A percentile compares a stretch with the other conserved stretches of the same genome.
Conservation (phyloP, 2,113 vertebrate species). For the Diphyllodes magnificus region DNA sequence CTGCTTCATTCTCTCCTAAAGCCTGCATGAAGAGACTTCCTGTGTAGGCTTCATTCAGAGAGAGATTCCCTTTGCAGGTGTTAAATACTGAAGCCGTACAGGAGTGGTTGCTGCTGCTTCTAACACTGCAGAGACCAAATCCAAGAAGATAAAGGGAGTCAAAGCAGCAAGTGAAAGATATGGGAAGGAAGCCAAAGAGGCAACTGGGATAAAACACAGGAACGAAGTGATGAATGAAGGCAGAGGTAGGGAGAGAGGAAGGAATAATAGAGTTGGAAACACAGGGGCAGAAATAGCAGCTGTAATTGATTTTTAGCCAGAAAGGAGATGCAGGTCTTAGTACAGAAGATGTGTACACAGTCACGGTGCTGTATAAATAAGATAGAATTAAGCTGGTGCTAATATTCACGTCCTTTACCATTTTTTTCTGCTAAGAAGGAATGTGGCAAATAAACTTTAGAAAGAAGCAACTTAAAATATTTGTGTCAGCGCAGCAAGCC, state of each 20-base stretch:
- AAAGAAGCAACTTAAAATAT: neutral
- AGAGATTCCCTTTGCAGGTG: neutral
- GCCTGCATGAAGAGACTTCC: neutral
- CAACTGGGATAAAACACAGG: neutral
- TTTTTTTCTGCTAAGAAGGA: neutral
- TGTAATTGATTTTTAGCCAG: neutral
- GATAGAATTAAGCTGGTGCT: neutral
- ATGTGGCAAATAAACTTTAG: neutral
- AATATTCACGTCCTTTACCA: neutral
- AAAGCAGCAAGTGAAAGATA: neutral
- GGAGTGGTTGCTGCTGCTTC: neutral
- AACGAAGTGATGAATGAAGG: neutral
- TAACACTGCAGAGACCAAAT: neutral
- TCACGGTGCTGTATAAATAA: neutral
- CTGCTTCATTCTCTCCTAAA: neutral
- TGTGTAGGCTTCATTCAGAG: neutral
- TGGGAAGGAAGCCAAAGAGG: neutral
- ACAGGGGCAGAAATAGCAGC: neutral
- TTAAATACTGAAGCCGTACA: neutral
- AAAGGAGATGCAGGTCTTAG: neutral
- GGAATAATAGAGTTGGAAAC: neutral
- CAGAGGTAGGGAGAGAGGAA: neutral
- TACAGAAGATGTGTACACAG: neutral
- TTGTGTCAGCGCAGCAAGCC: neutral
- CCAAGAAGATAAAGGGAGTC: neutral